Base-by-base conservation (phyloP, 2,113 vertebrate genomes). In the Colossoma macropomum region DNA sequence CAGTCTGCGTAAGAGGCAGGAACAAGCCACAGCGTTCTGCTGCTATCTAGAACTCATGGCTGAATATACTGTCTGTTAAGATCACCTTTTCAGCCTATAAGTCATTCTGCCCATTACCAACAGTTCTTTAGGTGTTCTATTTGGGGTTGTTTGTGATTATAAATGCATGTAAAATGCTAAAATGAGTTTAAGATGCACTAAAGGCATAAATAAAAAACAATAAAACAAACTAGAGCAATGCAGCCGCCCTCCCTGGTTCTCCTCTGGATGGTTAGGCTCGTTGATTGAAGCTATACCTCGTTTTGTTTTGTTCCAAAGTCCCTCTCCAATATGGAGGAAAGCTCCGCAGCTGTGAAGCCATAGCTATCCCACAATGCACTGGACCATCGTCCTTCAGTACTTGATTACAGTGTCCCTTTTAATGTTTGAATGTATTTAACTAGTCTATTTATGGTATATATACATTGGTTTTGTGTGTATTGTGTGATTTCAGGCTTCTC, bases 351-450 rank as follows among this genome's bases (percentile, higher is more conserved):
- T 75, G 80, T 23, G 10, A 85, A 72, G 21, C 73, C 4, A n/a
- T 66, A 66, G 69, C 41, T 62, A 52, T 75, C 88, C 90, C 88
- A 89, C 73, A 75, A 89, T 88, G 85, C 92, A 78, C n/a, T 90
- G 86, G 87, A 72, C 25, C 75, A 41, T 30, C 27, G 21, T 23
- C 27, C 19, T 48, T 25, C 60, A 45, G 32, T 56, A 30, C 50
- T 8, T 70, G 15, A 9, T 25, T n/a, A 13, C 28, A 2, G 2
- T 12, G 21, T 32, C 12, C 25, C 16, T 52, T 16, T 9, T 21
- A 23, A n/a, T 34, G 25, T 19, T 27, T 68, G 66, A 68, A n/a
- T 70, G 28, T 54, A 21, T 70, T 25, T 65, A 13, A 34, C 34
- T 11, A 2, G 1, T 1, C n/a, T 83, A 83, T 89, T 89, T 86